phyloP scores from a whole-genome alignment of 2,113 vertebrate genomes.

The Shinisaurus crocodilurus region DNA sequence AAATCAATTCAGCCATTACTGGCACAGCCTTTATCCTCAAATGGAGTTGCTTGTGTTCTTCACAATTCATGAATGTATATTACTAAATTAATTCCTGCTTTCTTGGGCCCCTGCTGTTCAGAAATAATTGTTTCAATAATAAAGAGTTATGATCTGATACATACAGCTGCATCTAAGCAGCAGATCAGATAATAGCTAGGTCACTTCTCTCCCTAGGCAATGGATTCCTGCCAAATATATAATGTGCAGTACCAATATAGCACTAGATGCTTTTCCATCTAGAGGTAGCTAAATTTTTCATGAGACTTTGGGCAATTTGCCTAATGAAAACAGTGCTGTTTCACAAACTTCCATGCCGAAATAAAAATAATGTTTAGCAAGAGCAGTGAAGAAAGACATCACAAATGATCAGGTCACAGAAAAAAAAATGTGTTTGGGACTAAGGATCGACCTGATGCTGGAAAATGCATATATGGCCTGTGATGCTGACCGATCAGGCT shows the following conservation, averaged over 20 bases:
- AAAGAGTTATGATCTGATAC: constrained; percentile 42
- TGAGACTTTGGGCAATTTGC: constrained; percentile 62
- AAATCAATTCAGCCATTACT: constrained; percentile 74
- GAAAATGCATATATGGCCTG: not conserved
- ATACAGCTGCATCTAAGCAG: constrained; percentile 61
- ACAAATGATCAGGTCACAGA: not conserved
- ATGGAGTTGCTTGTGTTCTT: constrained; percentile 61
- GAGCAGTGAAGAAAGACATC: not conserved
- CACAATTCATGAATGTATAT: constrained; percentile 56
- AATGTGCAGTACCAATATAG: constrained; percentile 50
- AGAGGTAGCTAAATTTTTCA: constrained; percentile 70
- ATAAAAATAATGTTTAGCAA: not conserved
- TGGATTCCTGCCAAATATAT: constrained; percentile 48
- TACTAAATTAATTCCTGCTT: constrained; percentile 35
- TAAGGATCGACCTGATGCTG: not conserved
- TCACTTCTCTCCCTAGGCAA: constrained; percentile 50
- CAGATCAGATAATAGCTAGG: constrained; percentile 60
- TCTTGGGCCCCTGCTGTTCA: constrained; percentile 32
- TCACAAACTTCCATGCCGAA: constrained; percentile 33
- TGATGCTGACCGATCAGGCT: not conserved
- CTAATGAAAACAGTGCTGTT: constrained; percentile 61
- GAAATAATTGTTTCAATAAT: constrained; percentile 44
- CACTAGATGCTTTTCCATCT: constrained; percentile 58
- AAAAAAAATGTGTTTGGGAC: not conserved
- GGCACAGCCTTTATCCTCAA: constrained; percentile 64